Conservation (phyloP, 2,888 invertebrate species). For the Fissipunctia ypsillon region DNA sequence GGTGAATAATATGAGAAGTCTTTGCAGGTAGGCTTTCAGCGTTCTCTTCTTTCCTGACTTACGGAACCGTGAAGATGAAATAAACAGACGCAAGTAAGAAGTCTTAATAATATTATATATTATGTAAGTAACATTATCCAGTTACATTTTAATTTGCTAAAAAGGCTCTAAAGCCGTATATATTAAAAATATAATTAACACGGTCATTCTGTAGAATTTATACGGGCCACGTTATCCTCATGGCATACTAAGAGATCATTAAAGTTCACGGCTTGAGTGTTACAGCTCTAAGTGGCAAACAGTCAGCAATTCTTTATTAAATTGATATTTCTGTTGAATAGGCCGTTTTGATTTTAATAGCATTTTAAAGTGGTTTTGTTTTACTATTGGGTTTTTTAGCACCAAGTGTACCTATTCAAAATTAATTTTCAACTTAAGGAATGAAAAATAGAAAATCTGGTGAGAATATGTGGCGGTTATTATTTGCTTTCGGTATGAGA, state of each 20-base stretch:
- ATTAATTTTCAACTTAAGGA: not conserved
- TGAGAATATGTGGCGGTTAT: not conserved
- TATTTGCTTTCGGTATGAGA: not conserved
- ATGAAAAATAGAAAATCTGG: not conserved
- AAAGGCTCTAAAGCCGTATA: slow-evolving; percentile 8
- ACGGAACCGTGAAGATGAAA: not conserved
- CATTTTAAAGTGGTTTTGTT: not conserved
- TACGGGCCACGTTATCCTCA: slow-evolving; percentile 32
- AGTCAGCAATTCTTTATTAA: slow-evolving; percentile 41
- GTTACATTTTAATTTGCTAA: slow-evolving; percentile 42
- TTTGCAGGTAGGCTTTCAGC: not conserved
- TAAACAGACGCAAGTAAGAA: not conserved
- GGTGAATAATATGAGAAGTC: not conserved
- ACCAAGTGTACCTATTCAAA: not conserved
- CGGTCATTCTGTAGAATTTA: slow-evolving; percentile 36
- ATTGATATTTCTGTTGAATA: slow-evolving; percentile 16
- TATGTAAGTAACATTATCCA: not conserved
- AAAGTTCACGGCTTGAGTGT: slow-evolving; percentile 53
- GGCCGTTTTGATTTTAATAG: not conserved
- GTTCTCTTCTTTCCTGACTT: not conserved
- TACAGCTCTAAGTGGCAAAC: slow-evolving; percentile 24
- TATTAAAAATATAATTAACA: slow-evolving; percentile 50
- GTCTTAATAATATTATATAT: slow-evolving; percentile 13
- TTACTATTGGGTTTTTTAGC: not conserved
- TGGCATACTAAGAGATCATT: slow-evolving; percentile 55